Conservation (phyloP, 2,888 invertebrate genomes). For the Deladenus siricidicola region DNA sequence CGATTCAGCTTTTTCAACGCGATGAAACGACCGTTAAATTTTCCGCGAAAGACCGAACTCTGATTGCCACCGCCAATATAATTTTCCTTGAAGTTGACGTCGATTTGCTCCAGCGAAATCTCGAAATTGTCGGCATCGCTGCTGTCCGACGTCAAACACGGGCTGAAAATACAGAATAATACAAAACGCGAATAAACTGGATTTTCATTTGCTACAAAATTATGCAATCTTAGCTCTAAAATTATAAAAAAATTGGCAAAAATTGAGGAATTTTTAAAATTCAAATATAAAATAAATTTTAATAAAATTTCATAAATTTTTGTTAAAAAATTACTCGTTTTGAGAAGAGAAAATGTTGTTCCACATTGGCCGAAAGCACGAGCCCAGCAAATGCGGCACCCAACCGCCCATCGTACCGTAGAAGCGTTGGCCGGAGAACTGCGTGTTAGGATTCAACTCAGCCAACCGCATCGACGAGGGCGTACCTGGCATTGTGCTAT, state of each 20-base stretch:
- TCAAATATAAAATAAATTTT: no score
- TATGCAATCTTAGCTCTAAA: no score
- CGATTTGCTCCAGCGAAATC: conserved; percentile 17
- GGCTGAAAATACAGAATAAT: no score
- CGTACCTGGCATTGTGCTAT: no score
- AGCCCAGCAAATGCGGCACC: not conserved
- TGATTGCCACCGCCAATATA: conserved; percentile 32
- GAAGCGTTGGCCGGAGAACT: not conserved
- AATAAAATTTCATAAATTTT: no score
- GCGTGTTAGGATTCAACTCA: not conserved
- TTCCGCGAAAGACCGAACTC: conserved; percentile 68
- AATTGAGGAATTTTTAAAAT: no score
- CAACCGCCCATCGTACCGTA: not conserved
- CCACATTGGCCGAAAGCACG: not conserved
- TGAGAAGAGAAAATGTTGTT: not conserved
- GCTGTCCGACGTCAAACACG: not conserved
- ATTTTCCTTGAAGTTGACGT: conserved; percentile 27
- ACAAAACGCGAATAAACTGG: no score
- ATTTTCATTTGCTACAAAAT: no score
- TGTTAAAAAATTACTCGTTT: no score
- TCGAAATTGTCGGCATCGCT: not conserved
- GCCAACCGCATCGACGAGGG: conserved; percentile 2
- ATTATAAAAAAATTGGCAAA: no score
- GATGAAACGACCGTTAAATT: conserved; percentile 68
- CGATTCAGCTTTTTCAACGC: conserved; percentile 93